Evolutionary conservation across 2,113 vertebrate species (phyloP), one percentile per base, ranked within the genome.

Genomic region (Oreochromis aureus): DNA sequence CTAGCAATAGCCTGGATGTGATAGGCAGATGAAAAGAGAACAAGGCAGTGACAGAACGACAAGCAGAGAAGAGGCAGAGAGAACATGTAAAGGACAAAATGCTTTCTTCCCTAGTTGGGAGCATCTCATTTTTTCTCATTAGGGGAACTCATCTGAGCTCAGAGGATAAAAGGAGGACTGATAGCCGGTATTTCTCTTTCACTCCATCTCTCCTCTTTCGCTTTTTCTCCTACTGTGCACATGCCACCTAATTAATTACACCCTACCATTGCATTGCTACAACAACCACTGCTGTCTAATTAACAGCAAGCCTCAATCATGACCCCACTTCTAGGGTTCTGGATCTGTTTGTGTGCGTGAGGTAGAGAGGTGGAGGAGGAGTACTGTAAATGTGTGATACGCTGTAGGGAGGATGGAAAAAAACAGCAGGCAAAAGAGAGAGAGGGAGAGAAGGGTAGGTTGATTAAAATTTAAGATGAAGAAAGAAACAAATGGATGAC

Each of bases 231-330:
- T 84, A 94, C 92, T 93, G 92, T 91, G 91, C 91, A 86, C 91
- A 94, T 85, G 92, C 94, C 93, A 95, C 89, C 93, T 95, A 96
- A 96, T 95, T 95, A 96, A 95, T 95, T 95, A 96, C 94, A 94
- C 92, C 94, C 94, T 82, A 94, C 94, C 93, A 94, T 91, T 81
- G 84, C 95, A 95, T 92, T 89, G 90, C 93, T 93, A 91, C 93
- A 94, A 96, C 93, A 95, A 92, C 95, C 92, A 93, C 93, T 95
- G 93, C 87, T 18, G 88, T 92, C 94, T 95, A 96, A 95, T 96
- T 95, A 96, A 91, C 94, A 88, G 94, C 92, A 95, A 84, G 89
- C 92, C 94, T 95, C 94, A 92, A 90, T 92, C 93, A 85, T 93
- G 95, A 95, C 94, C 94, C 89, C 89, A 51, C 94, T 94, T 94